Conservation (phyloP, 2,113 vertebrate species). For the Syngnathus scovelli region DNA sequence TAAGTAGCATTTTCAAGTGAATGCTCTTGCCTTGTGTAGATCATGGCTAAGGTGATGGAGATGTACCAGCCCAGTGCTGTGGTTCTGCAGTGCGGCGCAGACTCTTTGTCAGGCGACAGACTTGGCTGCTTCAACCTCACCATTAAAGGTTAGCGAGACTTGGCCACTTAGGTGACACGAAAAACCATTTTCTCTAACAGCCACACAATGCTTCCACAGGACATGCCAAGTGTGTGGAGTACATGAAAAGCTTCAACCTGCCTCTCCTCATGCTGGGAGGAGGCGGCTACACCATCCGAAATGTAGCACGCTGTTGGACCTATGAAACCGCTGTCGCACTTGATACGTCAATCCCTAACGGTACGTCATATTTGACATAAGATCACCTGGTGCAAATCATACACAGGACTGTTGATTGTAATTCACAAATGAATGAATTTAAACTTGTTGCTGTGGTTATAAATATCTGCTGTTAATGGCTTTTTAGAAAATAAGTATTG, state of each 20-base stretch:
- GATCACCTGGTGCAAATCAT: not conserved
- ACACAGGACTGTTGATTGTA: not conserved
- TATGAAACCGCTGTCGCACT: conserved; percentile 93
- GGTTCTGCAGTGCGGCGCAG: conserved; percentile 92
- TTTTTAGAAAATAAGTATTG: not conserved
- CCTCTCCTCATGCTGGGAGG: conserved; percentile 96
- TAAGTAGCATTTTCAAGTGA: not conserved
- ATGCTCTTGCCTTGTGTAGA: conserved; percentile 63
- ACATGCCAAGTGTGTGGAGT: conserved; percentile 97
- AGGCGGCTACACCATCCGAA: conserved; percentile 95
- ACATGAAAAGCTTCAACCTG: conserved; percentile 96
- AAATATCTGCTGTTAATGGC: not conserved
- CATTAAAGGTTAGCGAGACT: conserved; percentile 83
- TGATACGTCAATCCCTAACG: conserved; percentile 93
- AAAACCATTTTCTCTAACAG: not conserved
- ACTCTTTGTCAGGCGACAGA: conserved; percentile 92
- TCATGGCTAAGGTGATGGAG: conserved; percentile 99
- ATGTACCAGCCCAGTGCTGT: conserved; percentile 98
- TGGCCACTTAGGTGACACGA: rapidly evolving
- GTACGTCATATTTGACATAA: conserved; percentile 19
- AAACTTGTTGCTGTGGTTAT: not conserved
- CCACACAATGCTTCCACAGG: conserved; percentile 62
- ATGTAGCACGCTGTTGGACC: conserved; percentile 96
- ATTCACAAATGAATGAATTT: not conserved
- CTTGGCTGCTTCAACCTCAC: conserved; percentile 97